phyloP scores from a whole-genome alignment of 2,113 vertebrate genomes.

The Picathartes gymnocephalus region DNA sequence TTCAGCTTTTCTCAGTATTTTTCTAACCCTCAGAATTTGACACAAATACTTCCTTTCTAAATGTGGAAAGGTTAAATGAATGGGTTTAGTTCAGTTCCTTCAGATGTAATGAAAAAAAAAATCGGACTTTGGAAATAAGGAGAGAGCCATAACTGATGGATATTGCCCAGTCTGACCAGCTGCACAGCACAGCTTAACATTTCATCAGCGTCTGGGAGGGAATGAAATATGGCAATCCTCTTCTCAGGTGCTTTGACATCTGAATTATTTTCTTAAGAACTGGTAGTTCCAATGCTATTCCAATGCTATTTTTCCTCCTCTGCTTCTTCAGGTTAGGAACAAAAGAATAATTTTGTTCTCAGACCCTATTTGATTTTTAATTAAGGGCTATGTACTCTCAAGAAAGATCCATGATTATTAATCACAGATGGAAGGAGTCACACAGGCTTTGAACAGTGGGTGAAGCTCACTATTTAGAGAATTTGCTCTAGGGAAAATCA shows the following conservation, averaged over 20 bases:
- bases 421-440: not conserved
- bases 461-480: not conserved
- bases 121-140: not conserved
- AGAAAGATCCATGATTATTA: not conserved
- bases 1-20: not conserved
- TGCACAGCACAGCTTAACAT: not conserved
- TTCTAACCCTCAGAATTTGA: not conserved
- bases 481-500: not conserved
- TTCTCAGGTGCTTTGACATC: not conserved
- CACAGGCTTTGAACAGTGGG: not conserved
- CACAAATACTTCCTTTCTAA: not conserved
- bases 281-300: not conserved
- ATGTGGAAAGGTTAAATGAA: not conserved
- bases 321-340: not conserved
- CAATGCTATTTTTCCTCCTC: not conserved
- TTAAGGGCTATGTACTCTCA: not conserved
- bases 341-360: not conserved
- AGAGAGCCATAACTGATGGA: not conserved
- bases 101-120: not conserved
- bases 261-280: not conserved
- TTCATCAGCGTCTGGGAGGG: not conserved
- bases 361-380: not conserved
- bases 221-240: not conserved
- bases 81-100: not conserved
- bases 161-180: not conserved